These are phyloP conservation scores for Engystomops pustulosus DNA, from an alignment of 2,113 vertebrate species.

Conservation along the genomic window DNA sequence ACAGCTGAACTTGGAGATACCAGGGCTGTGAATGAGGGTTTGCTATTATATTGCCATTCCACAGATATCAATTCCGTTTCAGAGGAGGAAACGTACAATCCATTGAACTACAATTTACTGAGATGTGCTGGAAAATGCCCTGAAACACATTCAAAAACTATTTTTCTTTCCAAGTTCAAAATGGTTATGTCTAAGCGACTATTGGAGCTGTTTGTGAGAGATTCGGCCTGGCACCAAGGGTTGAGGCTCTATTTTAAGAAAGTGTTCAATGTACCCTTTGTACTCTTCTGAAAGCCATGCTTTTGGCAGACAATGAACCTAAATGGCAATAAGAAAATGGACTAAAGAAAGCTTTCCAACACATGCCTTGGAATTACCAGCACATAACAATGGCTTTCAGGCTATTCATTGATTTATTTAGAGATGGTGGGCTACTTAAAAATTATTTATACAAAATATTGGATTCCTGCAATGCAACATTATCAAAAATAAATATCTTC, in stretches of 20 bases:
- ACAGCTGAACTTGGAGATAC: constrained; percentile 27
- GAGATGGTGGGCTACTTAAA: not conserved
- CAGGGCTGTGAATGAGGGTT: constrained; percentile 25
- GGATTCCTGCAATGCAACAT: no score
- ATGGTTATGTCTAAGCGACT: constrained; percentile 63
- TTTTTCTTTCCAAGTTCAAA: constrained; percentile 62
- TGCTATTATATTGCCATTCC: constrained; percentile 56
- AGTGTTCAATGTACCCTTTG: constrained; percentile 37
- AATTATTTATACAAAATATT: not conserved
- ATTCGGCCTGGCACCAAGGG: constrained; percentile 49
- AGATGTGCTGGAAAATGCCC: constrained; percentile 61
- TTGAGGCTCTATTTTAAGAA: constrained; percentile 37
- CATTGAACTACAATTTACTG: constrained; percentile 69
- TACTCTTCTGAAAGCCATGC: constrained; percentile 31
- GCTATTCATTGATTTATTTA: not conserved
- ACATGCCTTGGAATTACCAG: not conserved
- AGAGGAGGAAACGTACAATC: constrained; percentile 64
- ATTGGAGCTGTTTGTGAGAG: constrained; percentile 64
- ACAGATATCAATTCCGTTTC: constrained; percentile 64
- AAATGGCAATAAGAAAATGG: constrained; percentile 20
- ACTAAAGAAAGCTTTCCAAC: not conserved
- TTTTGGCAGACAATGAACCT: constrained; percentile 43
- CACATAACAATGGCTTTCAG: not conserved
- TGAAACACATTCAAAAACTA: constrained; percentile 67
- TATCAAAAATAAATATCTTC: not conserved